Base-by-base conservation (phyloP, 23 tunicate species). In the Halocynthia roretzi region DNA sequence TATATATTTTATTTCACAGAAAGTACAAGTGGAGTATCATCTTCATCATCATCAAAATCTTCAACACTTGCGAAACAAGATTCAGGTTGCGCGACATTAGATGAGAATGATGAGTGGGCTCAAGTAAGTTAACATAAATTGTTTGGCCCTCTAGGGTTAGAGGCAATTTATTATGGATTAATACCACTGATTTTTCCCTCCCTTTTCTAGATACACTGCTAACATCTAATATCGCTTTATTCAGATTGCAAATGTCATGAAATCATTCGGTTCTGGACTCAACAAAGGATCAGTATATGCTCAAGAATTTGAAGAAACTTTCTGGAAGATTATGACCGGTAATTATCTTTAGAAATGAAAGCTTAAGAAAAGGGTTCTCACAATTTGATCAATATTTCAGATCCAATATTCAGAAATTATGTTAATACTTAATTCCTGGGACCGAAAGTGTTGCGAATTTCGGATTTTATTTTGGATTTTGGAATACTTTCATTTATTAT, bases 281-380 rank as follows among this genome's bases (percentile, higher is more conserved):
- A 78, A 76, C 58, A 76, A 81, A 62, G 86, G 86, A 5, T 31
- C 74, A 8, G 89, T 77, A 21, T 90, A 84, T 73, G 80, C 83
- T 6, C 75, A 84, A 64, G 86, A 90, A 76, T 90, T 90, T 60
- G 86, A 90, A 53, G 77, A 90, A 69, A 90, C 96, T 23, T 90
- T 90, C 48, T 84, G 85, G 86, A 76, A 84, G 48, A 90, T 90
- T 11, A 90, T 90, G 96, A 90, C 96, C 12, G 96, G 93, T 82
- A 7, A 70, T 57, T 63, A 12, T 10, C 55, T 8, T 62, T 77
- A 8, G 14, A n/a, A 10, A 49, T 49, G 44, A 31, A 31, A 31
- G 2, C 4, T 31, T 31, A 31, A 31, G 44, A 31, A 31, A 31
- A 31, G 44, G 44, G 44, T 31, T 31, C 44, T 31, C 4, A 4